Base-by-base conservation (phyloP, 1,140 invertebrate genomes). In the Nephila pilipes region DNA sequence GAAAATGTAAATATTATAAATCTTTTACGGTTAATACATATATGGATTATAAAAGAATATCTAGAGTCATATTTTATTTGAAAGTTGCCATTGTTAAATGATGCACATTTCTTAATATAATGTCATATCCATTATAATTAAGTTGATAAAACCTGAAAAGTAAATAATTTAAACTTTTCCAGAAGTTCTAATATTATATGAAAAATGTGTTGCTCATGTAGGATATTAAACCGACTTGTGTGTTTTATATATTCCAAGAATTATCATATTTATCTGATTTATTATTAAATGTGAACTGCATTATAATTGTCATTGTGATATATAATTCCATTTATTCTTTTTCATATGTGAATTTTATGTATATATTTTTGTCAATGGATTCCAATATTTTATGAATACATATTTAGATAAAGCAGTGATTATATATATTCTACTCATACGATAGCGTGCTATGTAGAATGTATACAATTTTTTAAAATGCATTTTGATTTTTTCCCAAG, bases 321-420 rank as follows among this genome's bases (percentile, higher is more conserved):
- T 25, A 65, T 22, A 65, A 65, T 65, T 65, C 63, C 63, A 65
- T 12, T 65, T n/a, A 65, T 65, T 25, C 1, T 65, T 63, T 46
- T 14, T 65, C 63, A 14, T 25, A 25, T 65, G 25, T 25, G 25
- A n/a, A 65, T 25, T 65, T 22, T 65, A 0, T 65, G 22, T 65
- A 29, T 65, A 65, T 29, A 46, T 65, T 65, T 65, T 65, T 65
- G 63, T 65, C 63, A n/a, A 65, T 25, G 63, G 14, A 65, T 65
- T 65, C 63, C 63, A 65, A 2, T 14, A 25, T 65, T n/a, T 65
- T 65, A 65, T 25, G 46, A 46, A 46, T 46, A 46, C 6, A 46
- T 46, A 46, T 46, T 46, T 4, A 46, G 46, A 46, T 46, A 10
- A 46, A 46, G n/a, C 63, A 25, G 25, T 25, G 25, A 29, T 2